Evolutionary conservation across 1,140 invertebrate genomes (phyloP).

Genomic region (Drosophila pallidifrons): DNA sequence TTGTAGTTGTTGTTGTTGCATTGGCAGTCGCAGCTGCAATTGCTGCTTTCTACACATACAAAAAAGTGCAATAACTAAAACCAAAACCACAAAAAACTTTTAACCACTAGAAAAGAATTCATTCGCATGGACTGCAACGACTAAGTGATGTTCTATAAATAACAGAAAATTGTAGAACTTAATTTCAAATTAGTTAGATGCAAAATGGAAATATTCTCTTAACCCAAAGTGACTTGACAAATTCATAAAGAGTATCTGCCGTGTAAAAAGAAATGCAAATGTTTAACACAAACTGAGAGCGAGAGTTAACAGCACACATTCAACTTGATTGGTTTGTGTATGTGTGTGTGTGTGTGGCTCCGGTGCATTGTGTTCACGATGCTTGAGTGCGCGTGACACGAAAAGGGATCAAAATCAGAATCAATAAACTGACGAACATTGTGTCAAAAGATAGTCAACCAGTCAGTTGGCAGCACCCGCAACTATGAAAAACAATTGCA

Average conservation of each 20-base stretch:
- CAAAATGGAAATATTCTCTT: too few relatives aligned
- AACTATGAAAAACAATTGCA: constrained; percentile 40
- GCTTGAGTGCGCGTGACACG: constrained; percentile 41
- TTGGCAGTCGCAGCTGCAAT: neutral
- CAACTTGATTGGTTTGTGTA: neutral
- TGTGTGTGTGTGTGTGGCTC: neutral
- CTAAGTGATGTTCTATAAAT: neutral
- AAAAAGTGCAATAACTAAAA: constrained; percentile 67
- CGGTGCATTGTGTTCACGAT: neutral
- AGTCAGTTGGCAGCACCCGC: neutral
- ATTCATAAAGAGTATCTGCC: neutral
- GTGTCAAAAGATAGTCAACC: constrained; percentile 31
- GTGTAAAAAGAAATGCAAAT: constrained; percentile 8
- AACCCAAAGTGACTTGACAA: too few relatives aligned
- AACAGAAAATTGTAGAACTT: too few relatives aligned
- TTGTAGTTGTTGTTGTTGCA: neutral
- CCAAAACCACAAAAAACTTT: constrained; percentile 60
- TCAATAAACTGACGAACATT: constrained; percentile 42
- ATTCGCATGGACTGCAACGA: neutral
- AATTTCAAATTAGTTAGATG: too few relatives aligned
- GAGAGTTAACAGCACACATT: neutral
- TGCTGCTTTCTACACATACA: constrained; percentile 10
- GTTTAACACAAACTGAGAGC: neutral
- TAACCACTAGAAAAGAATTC: constrained; percentile 6
- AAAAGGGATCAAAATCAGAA: constrained; percentile 42